Evolutionary conservation across 2,113 vertebrate genomes (phyloP).

Genomic region (Gambusia affinis): DNA sequence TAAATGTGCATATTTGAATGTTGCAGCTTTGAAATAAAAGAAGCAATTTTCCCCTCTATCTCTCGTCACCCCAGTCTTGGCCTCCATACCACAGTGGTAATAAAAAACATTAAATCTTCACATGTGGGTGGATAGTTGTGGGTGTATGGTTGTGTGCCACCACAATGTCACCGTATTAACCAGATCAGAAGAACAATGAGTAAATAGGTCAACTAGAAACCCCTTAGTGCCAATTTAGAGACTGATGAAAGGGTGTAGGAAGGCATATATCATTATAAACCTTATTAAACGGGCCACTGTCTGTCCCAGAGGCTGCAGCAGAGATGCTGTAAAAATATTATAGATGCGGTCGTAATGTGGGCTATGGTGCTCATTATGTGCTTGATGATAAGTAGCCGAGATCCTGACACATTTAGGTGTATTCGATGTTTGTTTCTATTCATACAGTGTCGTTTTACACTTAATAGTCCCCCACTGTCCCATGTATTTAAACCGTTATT

Average conservation of each 20-base stretch:
- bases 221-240: constrained; percentile 73
- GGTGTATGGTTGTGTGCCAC: constrained; percentile 65
- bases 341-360: constrained; percentile 50
- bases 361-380: constrained; percentile 58
- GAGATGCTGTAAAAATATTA: constrained; percentile 63
- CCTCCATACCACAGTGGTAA: constrained; percentile 31
- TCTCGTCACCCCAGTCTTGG: constrained; percentile 46
- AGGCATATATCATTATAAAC: constrained; percentile 67
- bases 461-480: constrained; percentile 39
- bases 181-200: constrained; percentile 65
- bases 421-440: constrained; percentile 50
- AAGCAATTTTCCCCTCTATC: constrained; percentile 1
- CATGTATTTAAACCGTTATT: constrained; percentile 29
- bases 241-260: constrained; percentile 70
- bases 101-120: constrained; percentile 55
- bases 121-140: constrained; percentile 58
- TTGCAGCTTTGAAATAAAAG: constrained; percentile 28
- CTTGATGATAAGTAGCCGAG: constrained; percentile 50
- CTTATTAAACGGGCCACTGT: constrained; percentile 67
- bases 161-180: constrained; percentile 66
- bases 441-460: constrained; percentile 43
- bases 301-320: constrained; percentile 61
- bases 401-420: constrained; percentile 62
- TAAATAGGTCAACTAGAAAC: constrained; percentile 74
- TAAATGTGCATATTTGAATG: constrained; percentile 48